Evolutionary conservation across 2,797 vertebrate genomes (phyloP), one percentile per base, ranked within the genome.

Genomic region (Carduelis carduelis): DNA sequence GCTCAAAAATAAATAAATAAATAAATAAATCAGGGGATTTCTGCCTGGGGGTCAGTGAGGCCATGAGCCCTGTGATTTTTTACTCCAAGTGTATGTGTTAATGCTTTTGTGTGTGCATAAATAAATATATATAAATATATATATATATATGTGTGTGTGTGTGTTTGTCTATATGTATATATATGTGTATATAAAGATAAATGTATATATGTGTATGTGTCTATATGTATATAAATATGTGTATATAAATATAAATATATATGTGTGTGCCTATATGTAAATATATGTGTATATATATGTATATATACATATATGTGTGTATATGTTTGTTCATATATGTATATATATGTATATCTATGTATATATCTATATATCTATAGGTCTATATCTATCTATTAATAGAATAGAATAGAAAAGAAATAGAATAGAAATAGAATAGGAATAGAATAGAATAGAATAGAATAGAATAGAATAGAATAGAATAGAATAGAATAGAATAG

Each of bases 181-280:
- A 2, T 39, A 18, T 23, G 8, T 63, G 4, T 61, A 22, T 26
- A 2, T 39, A 18, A 20, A 20, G 19, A 8, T 26, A 23, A 9
- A 12, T 28, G 1, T 15, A 15, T 14, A 11, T 15, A 22, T 8
- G 12, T 39, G 37, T 39, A 14, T 39, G 39, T 39, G 39, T 39
- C 13, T 39, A 7, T 5, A 2, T 7, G 6, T 10, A 3, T 8
- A 3, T 1, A 4, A 8, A 35, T 28, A 2, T 11, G 4, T 11
- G 4, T 46, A 3, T 32, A 18, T 50, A 17, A 15, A 9, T 47
- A 6, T 49, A 41, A 41, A 41, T 8, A 7, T 46, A 21, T 46
- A 7, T 59, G 19, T 39, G 16, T 39, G 12, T 28, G 35, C 28
- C 3, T 41, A 17, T 41, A 17, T 43, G 17, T 28, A 16, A 35